Conservation (phyloP, 64 coral and sea anemone species). For the Actinia equina region DNA sequence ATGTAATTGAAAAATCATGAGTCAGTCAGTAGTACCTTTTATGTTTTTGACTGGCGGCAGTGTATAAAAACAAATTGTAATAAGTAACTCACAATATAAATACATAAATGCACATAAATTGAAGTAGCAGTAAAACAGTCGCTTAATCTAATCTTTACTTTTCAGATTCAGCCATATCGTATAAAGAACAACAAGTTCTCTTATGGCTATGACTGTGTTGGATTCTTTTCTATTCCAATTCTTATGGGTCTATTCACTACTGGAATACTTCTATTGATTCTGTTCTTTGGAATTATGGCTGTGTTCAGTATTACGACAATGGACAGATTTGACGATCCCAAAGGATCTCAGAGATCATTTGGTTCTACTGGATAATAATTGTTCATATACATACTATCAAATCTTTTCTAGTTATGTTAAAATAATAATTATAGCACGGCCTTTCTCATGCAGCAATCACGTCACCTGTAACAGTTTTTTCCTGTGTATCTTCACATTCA, state of each 20-base stretch:
- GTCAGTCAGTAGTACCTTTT: too few species aligned
- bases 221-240: slow-evolving; percentile 85
- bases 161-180: slow-evolving; percentile 69
- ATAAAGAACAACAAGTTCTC: slow-evolving; percentile 45
- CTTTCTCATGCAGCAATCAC: background rate
- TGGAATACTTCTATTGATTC: slow-evolving; percentile 80
- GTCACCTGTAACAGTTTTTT: background rate
- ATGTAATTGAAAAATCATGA: too few species aligned
- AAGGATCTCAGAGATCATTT: slow-evolving; percentile 63
- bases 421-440: background rate
- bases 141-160: background rate
- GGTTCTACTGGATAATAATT: slow-evolving; percentile 13
- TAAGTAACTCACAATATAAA: too few species aligned
- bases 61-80: too few species aligned
- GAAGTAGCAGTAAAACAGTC: background rate
- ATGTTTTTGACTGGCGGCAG: too few species aligned
- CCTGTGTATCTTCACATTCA: too few species aligned
- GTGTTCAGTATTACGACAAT: slow-evolving; percentile 87
- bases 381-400: background rate
- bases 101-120: background rate
- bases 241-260: slow-evolving; percentile 79
- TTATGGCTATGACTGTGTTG: slow-evolving; percentile 68
- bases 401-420: background rate
- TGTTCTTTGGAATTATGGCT: slow-evolving; percentile 74
- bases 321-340: slow-evolving; percentile 98